Conservation (phyloP, 2,797 vertebrate genomes). For the Periparus ater region DNA sequence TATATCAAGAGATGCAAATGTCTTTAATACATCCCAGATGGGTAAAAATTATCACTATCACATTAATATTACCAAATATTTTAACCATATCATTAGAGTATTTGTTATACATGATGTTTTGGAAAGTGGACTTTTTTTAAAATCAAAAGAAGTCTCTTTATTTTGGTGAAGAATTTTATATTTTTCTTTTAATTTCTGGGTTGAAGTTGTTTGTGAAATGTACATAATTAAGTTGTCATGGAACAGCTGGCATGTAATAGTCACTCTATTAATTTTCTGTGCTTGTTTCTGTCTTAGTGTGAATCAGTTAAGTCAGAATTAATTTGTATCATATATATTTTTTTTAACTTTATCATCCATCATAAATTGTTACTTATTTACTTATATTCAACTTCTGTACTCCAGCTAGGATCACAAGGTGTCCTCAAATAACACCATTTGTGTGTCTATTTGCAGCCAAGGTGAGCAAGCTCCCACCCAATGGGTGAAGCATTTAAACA, state of each 20-base stretch:
- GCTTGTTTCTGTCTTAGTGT: neutral
- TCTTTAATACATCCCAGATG: neutral
- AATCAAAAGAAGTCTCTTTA: neutral
- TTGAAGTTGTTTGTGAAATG: constrained; percentile 20
- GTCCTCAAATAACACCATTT: neutral
- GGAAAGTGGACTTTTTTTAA: neutral
- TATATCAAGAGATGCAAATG: constrained; percentile 8
- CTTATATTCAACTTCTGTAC: neutral
- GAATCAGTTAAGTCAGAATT: constrained; percentile 3
- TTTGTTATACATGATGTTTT: constrained; percentile 3
- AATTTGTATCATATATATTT: neutral
- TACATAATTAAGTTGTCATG: neutral
- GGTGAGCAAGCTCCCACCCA: neutral
- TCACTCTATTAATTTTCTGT: neutral
- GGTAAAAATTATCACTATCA: neutral
- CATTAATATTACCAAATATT: constrained; percentile 12
- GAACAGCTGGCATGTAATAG: constrained; percentile 31
- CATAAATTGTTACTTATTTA: neutral
- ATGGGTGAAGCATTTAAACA: neutral
- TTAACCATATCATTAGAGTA: neutral
- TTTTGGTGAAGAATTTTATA: constrained; percentile 8
- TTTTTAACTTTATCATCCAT: neutral
- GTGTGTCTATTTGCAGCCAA: neutral
- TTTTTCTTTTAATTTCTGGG: constrained; percentile 1
- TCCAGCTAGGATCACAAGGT: neutral